These are phyloP conservation scores for Drosophila sordidapex DNA, from an alignment of 2,888 invertebrate genomes.

Conservation along the genomic window DNA sequence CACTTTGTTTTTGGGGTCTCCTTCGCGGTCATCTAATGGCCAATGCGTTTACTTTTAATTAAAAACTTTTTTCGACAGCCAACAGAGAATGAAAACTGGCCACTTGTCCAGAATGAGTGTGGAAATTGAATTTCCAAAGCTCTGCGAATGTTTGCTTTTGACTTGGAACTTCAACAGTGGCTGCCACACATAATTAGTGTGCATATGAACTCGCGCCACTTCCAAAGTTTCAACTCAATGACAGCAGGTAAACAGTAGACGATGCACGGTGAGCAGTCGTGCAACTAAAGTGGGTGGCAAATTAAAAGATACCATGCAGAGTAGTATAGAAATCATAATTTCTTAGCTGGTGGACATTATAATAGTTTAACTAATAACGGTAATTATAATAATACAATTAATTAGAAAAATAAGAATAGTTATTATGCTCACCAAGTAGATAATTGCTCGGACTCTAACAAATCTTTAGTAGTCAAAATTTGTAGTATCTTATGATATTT, in stretches of 20 bases:
- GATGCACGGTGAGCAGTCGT: background rate
- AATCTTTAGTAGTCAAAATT: no score
- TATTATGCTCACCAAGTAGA: no score
- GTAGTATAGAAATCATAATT: background rate
- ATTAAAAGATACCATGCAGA: background rate
- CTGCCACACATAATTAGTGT: conserved; percentile 30
- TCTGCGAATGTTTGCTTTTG: conserved; percentile 20
- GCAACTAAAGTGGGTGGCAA: background rate
- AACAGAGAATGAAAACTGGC: conserved; percentile 8
- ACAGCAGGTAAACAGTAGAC: background rate
- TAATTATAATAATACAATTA: background rate
- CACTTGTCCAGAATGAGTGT: conserved; percentile 4
- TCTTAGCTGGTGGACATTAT: background rate
- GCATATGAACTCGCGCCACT: conserved; percentile 16
- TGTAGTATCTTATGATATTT: no score
- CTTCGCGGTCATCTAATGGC: conserved; percentile 25
- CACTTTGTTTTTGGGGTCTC: conserved; percentile 1
- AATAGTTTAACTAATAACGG: no score
- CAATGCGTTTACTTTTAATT: conserved; percentile 63
- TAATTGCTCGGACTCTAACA: no score
- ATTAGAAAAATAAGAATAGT: background rate
- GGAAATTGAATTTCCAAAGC: conserved; percentile 36
- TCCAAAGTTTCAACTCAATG: background rate
- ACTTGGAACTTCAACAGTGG: conserved; percentile 13
- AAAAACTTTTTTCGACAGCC: conserved; percentile 37